Conservation (phyloP, 2,797 vertebrate genomes). For the Anas georgica region DNA sequence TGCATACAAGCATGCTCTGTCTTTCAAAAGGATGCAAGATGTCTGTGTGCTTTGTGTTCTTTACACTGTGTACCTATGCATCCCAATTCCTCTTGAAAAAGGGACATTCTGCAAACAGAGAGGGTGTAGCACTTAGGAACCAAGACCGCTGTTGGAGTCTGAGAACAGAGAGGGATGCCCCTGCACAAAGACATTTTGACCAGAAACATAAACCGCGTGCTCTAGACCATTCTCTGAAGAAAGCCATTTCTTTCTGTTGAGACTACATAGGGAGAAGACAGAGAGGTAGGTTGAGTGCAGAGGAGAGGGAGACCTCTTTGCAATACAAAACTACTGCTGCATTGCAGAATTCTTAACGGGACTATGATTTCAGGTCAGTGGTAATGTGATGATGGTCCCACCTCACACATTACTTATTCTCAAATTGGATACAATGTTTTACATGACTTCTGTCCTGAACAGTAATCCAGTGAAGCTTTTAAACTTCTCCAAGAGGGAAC, state of each 20-base stretch:
- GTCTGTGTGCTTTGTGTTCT: background rate
- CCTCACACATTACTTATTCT: background rate
- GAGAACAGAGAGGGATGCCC: background rate
- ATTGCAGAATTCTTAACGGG: background rate
- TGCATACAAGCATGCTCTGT: background rate
- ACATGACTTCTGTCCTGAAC: background rate
- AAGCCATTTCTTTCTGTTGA: background rate
- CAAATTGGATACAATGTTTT: background rate
- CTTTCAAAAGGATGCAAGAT: background rate
- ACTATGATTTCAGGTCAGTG: background rate
- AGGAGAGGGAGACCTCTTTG: background rate
- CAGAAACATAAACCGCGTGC: background rate
- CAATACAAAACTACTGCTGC: background rate
- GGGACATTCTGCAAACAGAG: background rate
- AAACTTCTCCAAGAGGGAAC: background rate
- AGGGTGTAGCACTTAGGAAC: background rate
- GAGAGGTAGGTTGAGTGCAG: too few relatives aligned
- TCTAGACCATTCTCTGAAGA: background rate
- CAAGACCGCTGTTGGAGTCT: background rate
- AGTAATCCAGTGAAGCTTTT: background rate
- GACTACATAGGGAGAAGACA: background rate
- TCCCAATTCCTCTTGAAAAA: background rate
- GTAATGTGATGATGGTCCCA: background rate
- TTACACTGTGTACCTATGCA: rapidly evolving
- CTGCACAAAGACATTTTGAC: rapidly evolving